These are phyloP conservation scores for Cichlasoma orientale DNA, from an alignment of 2,797 vertebrate genomes.

Conservation along the genomic window DNA sequence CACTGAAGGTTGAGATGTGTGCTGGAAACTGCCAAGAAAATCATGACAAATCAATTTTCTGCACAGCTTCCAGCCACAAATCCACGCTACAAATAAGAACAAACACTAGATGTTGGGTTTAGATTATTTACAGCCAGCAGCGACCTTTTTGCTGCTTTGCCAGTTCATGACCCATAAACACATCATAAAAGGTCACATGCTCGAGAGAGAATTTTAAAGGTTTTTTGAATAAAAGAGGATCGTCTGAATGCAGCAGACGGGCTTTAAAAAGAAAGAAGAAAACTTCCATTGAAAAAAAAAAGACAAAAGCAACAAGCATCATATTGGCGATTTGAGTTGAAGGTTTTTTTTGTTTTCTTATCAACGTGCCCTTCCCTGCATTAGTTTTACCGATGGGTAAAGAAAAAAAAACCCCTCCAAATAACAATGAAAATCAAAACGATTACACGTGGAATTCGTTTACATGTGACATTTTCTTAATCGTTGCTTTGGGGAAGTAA, in stretches of 20 bases:
- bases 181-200: neutral
- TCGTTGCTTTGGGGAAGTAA: neutral
- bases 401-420: neutral
- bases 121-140: neutral
- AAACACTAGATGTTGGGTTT: neutral
- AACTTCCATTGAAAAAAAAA: neutral
- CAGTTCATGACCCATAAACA: neutral
- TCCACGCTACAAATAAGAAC: neutral
- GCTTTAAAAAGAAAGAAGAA: neutral
- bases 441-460: neutral
- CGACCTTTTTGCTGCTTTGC: neutral
- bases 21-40: rapidly evolving
- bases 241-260: neutral
- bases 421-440: slow-evolving; percentile 7
- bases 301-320: neutral
- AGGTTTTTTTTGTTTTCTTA: neutral
- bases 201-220: neutral
- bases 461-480: neutral
- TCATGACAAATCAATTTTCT: neutral
- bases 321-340: neutral
- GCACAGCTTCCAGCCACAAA: neutral
- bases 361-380: neutral
- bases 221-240: neutral
- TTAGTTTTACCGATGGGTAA: neutral
- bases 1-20: neutral